Percentiles rank a stretch among this genome's conserved stretches.
Conservation (phyloP, 2,113 vertebrate genomes). For the Atlantisia rogersi region DNA sequence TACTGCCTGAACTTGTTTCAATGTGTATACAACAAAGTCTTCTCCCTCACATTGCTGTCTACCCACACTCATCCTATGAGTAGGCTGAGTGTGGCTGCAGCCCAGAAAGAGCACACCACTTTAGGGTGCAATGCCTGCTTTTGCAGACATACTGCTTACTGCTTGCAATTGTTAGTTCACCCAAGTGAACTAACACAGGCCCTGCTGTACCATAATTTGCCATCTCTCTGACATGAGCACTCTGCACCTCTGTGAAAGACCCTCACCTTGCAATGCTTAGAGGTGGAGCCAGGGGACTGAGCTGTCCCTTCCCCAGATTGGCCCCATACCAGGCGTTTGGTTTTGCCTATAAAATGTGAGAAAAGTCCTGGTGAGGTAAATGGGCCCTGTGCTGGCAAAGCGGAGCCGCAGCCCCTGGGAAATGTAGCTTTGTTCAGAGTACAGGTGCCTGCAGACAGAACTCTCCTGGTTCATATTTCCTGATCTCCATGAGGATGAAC, state of each 20-base stretch:
- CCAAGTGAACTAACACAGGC: not conserved
- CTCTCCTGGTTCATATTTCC: constrained; percentile 6
- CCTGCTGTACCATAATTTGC: not conserved
- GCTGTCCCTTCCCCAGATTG: not conserved
- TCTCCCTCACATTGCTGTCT: not conserved
- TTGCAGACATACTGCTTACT: not conserved
- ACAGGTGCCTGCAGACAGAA: constrained; percentile 33
- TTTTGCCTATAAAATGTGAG: not conserved
- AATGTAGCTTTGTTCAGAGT: constrained; percentile 36
- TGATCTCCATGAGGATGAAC: not conserved
- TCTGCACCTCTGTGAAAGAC: not conserved
- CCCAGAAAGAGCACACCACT: not conserved
- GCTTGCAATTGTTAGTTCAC: not conserved
- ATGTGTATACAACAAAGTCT: not conserved
- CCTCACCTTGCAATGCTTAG: not conserved
- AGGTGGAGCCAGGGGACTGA: not conserved
- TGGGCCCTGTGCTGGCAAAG: constrained; percentile 6
- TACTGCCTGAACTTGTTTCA: not conserved
- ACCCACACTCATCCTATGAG: not conserved
- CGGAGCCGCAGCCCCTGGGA: not conserved
- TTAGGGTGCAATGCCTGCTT: not conserved
- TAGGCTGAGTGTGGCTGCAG: not conserved
- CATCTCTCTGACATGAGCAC: not conserved
- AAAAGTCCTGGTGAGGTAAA: not conserved
- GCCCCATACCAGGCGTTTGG: not conserved